Evolutionary conservation across 2,888 invertebrate species (phyloP), one percentile per base, ranked within the genome.

Genomic region (Stenotaenia linearis): DNA sequence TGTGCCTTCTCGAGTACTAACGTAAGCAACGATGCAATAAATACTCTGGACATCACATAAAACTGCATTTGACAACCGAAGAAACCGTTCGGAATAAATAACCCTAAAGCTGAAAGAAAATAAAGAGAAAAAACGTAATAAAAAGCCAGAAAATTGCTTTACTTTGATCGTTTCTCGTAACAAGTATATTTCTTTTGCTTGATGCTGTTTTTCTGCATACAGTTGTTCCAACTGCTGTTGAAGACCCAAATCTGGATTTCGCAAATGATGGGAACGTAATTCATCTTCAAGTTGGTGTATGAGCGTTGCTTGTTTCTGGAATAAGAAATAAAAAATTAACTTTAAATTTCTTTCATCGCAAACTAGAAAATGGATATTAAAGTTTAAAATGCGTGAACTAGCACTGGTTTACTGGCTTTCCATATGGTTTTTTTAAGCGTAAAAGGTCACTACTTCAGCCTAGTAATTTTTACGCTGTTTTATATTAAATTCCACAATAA

Each of bases 241-340:
- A 86, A 96, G 90, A 87, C 96, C 96, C 82, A 95, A 91, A 85
- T 94, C 95, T 1, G 96, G 95, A 82, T 94, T 95, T 40, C 95
- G 89, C 92, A 95, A 92, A 81, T 84, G 84, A 83, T 95, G 90
- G 88, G 95, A 89, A 85, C 96, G 89, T 80, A 97, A 89, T 88
- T 97, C 96, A 86, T 96, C 96, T 87, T 97, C 96, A 84, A 97
- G 88, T 87, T 97, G 96, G 45, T 96, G 90, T 80, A 97, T 96
- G 86, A 96, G 89, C 92, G 96, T 93, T 78, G 95, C 94, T 93
- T 96, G 96, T 93, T 96, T 96, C 96, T 96, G 90, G 75, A 89
- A 89, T 82, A 85, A 81, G 84, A 83, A 79, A 80, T 81, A 82
- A 78, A 79, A 79, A 61, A 61, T 0, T n/a, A n/a, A n/a, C n/a